Evolutionary conservation across 2,113 vertebrate genomes (phyloP).

Genomic region (human): DNA sequence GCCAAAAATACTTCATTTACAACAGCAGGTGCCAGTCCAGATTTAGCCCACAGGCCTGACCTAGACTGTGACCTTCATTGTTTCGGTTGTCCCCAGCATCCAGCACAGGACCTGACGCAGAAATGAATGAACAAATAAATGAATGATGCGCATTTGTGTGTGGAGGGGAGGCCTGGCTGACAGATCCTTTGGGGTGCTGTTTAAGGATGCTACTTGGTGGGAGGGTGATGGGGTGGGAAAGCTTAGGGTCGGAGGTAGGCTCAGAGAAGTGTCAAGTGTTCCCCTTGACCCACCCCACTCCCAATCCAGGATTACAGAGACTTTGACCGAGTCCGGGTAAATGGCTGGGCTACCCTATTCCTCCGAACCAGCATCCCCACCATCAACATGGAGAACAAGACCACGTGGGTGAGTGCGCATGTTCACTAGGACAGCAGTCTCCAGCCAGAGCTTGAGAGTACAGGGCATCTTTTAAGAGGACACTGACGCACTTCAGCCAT

Average conservation of each 20-base stretch:
- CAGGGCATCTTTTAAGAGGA: neutral
- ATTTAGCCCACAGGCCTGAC: neutral
- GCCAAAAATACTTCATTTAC: neutral
- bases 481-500: accelerated
- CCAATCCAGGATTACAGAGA: conserved; percentile 88
- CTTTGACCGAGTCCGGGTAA: conserved; percentile 87
- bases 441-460: neutral
- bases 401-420: conserved; percentile 78
- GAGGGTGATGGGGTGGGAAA: neutral
- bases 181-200: neutral
- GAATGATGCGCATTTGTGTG: neutral
- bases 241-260: neutral
- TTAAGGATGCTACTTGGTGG: neutral
- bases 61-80: neutral
- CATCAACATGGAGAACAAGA: conserved; percentile 90
- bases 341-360: conserved; percentile 88
- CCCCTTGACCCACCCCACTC: neutral
- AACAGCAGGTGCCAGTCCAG: neutral
- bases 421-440: neutral
- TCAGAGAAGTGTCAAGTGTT: neutral
- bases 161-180: neutral
- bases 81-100: neutral
- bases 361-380: conserved; percentile 88
- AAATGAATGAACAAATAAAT: neutral
- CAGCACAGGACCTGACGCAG: neutral